phyloP scores from a whole-genome alignment of 1,140 invertebrate species.

The Lysiphlebus fabarum region DNA sequence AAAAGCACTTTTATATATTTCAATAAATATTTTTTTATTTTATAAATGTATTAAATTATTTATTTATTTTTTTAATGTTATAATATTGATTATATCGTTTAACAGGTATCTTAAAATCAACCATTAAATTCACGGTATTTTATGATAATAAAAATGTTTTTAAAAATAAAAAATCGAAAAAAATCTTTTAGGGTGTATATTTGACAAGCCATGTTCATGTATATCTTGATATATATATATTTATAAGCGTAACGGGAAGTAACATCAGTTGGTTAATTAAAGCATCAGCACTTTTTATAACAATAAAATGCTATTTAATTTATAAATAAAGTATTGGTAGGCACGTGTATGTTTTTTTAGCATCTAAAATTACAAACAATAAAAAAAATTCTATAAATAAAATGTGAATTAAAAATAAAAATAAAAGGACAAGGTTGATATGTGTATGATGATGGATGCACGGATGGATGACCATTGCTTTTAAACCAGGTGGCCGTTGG shows the following conservation, averaged over 20 bases:
- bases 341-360: conserved; percentile 5
- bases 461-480: conserved; percentile 28
- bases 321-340: background rate
- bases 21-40: too few relatives aligned
- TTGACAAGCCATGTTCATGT: too few relatives aligned
- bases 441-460: conserved; percentile 15
- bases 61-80: too few relatives aligned
- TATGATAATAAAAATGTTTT: too few relatives aligned
- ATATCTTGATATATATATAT: background rate
- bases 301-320: background rate
- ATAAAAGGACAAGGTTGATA: background rate
- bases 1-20: too few relatives aligned
- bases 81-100: too few relatives aligned
- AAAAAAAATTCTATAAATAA: too few relatives aligned
- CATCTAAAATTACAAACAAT: conserved; percentile 1
- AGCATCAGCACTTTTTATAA: background rate
- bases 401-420: conserved; percentile 8
- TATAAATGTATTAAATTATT: too few relatives aligned
- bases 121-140: too few relatives aligned
- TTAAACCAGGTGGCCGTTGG: conserved; percentile 33
- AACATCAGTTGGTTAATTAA: conserved; percentile 14
- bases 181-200: too few relatives aligned
- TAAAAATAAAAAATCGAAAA: too few relatives aligned
- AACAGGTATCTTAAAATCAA: too few relatives aligned
- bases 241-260: background rate